Conservation (phyloP, 2,797 vertebrate genomes). For the Falco cherrug region DNA sequence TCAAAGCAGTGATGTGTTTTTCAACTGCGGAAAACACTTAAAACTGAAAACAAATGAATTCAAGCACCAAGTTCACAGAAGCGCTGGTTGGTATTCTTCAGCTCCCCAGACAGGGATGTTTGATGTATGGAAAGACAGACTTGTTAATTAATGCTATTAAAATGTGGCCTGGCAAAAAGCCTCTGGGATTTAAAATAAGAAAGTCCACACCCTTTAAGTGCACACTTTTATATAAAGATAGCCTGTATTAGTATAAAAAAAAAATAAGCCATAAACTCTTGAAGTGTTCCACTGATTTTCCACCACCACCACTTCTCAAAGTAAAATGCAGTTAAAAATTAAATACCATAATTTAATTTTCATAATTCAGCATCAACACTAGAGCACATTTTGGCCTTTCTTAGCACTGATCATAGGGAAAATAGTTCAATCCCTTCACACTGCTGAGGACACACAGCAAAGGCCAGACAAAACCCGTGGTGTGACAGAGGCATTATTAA, state of each 20-base stretch:
- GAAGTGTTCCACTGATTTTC: background rate
- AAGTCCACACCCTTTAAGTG: slow-evolving; percentile 12
- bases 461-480: background rate
- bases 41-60: slow-evolving; percentile 71
- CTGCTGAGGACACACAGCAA: background rate
- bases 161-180: slow-evolving; percentile 12
- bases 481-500: slow-evolving; percentile 17
- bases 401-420: slow-evolving; percentile 36
- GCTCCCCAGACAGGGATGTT: slow-evolving; percentile 25
- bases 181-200: slow-evolving; percentile 27
- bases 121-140: slow-evolving; percentile 48
- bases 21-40: slow-evolving; percentile 68
- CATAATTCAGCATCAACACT: slow-evolving; percentile 7
- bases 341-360: slow-evolving; percentile 44
- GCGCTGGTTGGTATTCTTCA: background rate
- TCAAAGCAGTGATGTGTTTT: slow-evolving; percentile 78
- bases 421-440: slow-evolving; percentile 52
- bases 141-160: slow-evolving; percentile 47
- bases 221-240: background rate
- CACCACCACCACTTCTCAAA: background rate
- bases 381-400: slow-evolving; percentile 45
- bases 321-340: slow-evolving; percentile 38
- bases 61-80: slow-evolving; percentile 68
- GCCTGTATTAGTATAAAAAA: background rate
- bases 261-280: background rate